Percentiles rank a stretch among this genome's conserved stretches.
Evolutionary conservation across 2,797 vertebrate species (phyloP).

Genomic region (Tapera naevia): DNA sequence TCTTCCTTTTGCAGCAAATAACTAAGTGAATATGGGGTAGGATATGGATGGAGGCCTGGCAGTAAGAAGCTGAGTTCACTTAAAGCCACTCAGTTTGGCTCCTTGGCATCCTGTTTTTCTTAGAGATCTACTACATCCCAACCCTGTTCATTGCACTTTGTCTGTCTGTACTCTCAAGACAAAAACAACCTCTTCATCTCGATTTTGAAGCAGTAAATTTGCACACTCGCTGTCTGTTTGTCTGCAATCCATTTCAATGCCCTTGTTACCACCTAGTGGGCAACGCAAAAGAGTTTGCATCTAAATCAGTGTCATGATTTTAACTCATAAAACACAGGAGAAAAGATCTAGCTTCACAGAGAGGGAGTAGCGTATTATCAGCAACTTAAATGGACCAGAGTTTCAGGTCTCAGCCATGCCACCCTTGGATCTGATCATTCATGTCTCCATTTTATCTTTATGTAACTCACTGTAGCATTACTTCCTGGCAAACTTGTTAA

Average conservation of each 20-base stretch:
- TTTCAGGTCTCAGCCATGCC: background rate
- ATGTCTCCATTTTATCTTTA: background rate
- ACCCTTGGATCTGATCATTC: background rate
- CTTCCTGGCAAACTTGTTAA: background rate
- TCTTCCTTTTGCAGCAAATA: background rate
- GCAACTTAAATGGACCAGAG: background rate
- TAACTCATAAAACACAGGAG: background rate
- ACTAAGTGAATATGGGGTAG: background rate
- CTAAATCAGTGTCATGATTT: background rate
- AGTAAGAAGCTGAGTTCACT: background rate
- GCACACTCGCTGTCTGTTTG: background rate
- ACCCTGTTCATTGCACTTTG: background rate
- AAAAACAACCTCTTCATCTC: background rate
- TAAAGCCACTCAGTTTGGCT: background rate
- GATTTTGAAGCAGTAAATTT: background rate
- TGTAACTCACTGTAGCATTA: background rate
- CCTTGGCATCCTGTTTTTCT: background rate
- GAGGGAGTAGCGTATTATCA: background rate
- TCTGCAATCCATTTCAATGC: background rate
- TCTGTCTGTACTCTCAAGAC: background rate
- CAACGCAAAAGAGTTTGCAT: background rate
- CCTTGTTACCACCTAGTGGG: background rate
- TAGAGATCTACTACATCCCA: background rate
- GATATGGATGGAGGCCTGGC: background rate
- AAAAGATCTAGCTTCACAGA: background rate